phyloP scores from a whole-genome alignment of 2,797 vertebrate genomes.

The Myotis vivesi region DNA sequence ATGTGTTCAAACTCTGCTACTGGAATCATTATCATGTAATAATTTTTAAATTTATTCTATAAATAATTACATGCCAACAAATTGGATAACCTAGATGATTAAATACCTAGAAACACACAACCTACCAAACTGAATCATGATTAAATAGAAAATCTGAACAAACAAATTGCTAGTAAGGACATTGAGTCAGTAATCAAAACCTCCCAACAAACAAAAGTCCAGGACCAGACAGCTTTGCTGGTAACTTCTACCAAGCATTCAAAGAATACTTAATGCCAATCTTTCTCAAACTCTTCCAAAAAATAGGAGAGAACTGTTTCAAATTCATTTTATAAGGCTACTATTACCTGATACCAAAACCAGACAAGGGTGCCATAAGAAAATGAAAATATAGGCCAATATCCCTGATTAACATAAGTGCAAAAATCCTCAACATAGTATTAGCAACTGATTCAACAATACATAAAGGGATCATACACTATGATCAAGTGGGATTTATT shows the following conservation, averaged over 20 bases:
- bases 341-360: neutral
- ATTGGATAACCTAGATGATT: neutral
- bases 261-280: neutral
- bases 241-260: neutral
- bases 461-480: neutral
- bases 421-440: neutral
- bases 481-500: neutral
- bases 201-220: neutral
- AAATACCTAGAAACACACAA: neutral
- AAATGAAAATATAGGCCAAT: neutral
- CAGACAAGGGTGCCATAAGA: neutral
- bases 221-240: neutral
- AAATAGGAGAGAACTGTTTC: neutral
- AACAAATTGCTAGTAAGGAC: neutral
- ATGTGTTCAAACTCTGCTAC: neutral
- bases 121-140: neutral
- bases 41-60: neutral
- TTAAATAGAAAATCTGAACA: neutral
- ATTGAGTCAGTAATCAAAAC: neutral
- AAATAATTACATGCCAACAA: neutral
- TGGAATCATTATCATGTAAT: neutral
- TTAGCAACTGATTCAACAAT: neutral
- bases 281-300: neutral
- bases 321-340: neutral
- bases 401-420: neutral